phyloP scores from a whole-genome alignment of 2,888 invertebrate species.

The Agelastica alni region DNA sequence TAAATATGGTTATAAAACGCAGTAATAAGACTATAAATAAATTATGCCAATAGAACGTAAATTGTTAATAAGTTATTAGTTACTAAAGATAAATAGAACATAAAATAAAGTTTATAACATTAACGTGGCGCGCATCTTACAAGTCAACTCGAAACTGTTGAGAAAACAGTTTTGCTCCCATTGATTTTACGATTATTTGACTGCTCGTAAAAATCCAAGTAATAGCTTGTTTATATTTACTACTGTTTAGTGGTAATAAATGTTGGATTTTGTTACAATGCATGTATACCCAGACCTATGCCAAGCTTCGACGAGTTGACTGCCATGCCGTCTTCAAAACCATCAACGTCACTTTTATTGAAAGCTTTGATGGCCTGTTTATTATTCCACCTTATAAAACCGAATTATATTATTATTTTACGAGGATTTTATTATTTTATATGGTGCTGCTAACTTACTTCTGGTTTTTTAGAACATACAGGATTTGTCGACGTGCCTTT shows the following conservation, averaged over 20 bases:
- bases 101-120: too few relatives aligned
- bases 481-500: too few relatives aligned
- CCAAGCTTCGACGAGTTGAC: constrained; percentile 50
- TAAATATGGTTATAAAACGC: too few relatives aligned
- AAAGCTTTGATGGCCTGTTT: constrained; percentile 55
- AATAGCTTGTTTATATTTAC: constrained; percentile 59
- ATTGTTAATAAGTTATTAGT: too few relatives aligned
- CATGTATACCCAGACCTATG: constrained; percentile 51
- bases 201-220: constrained; percentile 57
- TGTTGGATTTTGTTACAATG: constrained; percentile 51
- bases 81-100: too few relatives aligned
- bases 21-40: too few relatives aligned
- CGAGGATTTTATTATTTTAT: constrained; percentile 45
- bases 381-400: constrained; percentile 55
- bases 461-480: too few relatives aligned
- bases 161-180: constrained; percentile 51
- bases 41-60: too few relatives aligned
- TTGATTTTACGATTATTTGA: constrained; percentile 58
- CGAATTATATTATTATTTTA: constrained; percentile 52
- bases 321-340: constrained; percentile 8
- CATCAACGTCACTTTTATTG: constrained; percentile 56
- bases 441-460: constrained; percentile 36
- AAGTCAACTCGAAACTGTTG: constrained; percentile 41
- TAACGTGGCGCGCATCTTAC: constrained; percentile 28
- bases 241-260: constrained; percentile 57